Evolutionary conservation across 2,888 invertebrate species (phyloP).

Genomic region (Synanthedon myopaeformis): DNA sequence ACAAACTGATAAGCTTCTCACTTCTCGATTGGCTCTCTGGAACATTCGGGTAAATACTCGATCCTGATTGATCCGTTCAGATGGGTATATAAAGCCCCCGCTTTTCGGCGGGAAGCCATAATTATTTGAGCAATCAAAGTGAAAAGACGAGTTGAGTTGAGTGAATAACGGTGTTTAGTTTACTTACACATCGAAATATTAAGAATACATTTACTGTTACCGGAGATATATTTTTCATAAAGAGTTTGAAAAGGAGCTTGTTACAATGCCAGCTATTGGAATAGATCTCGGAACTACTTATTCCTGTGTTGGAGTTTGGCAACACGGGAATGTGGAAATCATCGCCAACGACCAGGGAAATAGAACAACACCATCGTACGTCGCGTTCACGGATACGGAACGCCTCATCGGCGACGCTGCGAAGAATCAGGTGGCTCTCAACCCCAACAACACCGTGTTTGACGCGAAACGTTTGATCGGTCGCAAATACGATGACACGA

Average conservation of each 20-base stretch:
- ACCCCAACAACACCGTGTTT: constrained; percentile 76
- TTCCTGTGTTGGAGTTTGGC: constrained; percentile 80
- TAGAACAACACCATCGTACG: constrained; percentile 82
- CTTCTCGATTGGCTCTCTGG: background rate
- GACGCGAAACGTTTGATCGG: constrained; percentile 82
- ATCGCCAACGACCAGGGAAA: constrained; percentile 45
- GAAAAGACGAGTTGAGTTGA: background rate
- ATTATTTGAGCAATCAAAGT: background rate
- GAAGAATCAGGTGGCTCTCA: constrained; percentile 76
- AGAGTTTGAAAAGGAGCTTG: background rate
- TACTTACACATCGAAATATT: background rate
- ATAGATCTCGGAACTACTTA: constrained; percentile 65
- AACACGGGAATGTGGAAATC: constrained; percentile 77
- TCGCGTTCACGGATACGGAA: constrained; percentile 74
- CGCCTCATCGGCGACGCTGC: constrained; percentile 70
- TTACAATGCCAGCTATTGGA: constrained; percentile 36
- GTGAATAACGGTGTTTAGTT: background rate
- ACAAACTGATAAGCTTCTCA: no score
- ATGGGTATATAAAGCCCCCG: background rate
- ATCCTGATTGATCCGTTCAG: background rate
- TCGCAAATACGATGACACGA: constrained; percentile 76
- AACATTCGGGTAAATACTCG: background rate
- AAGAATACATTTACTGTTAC: background rate
- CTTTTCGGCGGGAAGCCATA: background rate
- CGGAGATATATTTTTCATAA: background rate